These are phyloP conservation scores for Entelurus aequoreus DNA, from an alignment of 2,113 vertebrate genomes.

Conservation along the genomic window DNA sequence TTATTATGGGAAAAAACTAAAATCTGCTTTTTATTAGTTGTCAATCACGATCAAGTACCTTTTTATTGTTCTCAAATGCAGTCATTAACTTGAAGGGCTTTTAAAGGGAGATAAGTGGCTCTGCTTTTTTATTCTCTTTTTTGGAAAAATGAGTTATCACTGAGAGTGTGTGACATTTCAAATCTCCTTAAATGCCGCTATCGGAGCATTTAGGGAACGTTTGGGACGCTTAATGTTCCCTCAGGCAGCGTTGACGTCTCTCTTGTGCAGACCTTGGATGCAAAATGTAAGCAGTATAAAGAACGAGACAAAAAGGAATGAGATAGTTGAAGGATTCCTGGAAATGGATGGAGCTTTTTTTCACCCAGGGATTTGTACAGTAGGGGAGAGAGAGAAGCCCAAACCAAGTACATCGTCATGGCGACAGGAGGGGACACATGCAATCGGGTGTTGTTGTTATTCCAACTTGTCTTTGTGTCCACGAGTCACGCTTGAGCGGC, in stretches of 20 bases:
- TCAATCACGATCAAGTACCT: no score
- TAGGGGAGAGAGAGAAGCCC: no score
- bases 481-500: slow-evolving; percentile 20
- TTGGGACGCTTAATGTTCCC: background rate
- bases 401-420: slow-evolving; percentile 17
- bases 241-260: background rate
- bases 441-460: background rate
- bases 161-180: background rate
- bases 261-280: background rate
- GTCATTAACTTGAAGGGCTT: no score
- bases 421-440: slow-evolving; percentile 17
- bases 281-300: background rate
- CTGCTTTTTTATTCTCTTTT: no score
- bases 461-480: slow-evolving; percentile 13
- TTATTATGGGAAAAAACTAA: no score
- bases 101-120: no score
- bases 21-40: no score
- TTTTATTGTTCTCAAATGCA: no score
- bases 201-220: background rate
- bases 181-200: background rate
- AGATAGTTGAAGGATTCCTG: background rate
- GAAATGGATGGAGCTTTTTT: background rate
- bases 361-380: no score
- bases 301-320: background rate
- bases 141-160: no score